Evolutionary conservation across 2,888 invertebrate species (phyloP).

Genomic region (Aspidiotus rigidus): DNA sequence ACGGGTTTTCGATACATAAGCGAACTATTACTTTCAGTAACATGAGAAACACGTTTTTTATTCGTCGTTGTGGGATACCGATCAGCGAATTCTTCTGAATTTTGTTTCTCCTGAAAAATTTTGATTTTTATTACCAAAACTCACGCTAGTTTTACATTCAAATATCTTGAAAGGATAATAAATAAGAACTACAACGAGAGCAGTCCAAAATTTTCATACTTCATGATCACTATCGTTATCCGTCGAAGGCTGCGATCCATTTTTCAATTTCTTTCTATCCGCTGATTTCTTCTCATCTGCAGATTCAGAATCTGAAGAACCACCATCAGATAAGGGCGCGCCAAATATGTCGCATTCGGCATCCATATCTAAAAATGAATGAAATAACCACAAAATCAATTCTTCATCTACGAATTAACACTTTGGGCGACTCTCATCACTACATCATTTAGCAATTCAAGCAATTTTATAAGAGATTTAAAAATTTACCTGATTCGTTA

Average conservation of each 20-base stretch:
- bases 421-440: no score
- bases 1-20: slow-evolving; percentile 9
- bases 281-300: not conserved
- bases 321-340: slow-evolving; percentile 8
- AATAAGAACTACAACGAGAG: no score
- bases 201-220: not conserved
- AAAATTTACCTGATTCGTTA: not conserved
- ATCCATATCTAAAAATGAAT: not conserved
- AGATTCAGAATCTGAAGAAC: slow-evolving; percentile 15
- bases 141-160: no score
- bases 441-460: no score
- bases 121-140: no score
- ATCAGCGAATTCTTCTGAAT: not conserved
- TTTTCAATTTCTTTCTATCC: not conserved
- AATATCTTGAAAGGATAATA: no score
- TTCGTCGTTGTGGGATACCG: not conserved
- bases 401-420: slow-evolving; percentile 12
- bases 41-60: slow-evolving; percentile 26
- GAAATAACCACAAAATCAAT: not conserved
- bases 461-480: no score
- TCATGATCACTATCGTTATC: slow-evolving; percentile 6
- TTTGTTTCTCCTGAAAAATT: not conserved
- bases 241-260: not conserved
- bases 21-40: slow-evolving; percentile 10
- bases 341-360: not conserved